Percentiles rank a stretch among this genome's conserved stretches.
These are phyloP conservation scores for Neotoxoptera formosana DNA, from an alignment of 1,140 invertebrate genomes.

Conservation along the genomic window DNA sequence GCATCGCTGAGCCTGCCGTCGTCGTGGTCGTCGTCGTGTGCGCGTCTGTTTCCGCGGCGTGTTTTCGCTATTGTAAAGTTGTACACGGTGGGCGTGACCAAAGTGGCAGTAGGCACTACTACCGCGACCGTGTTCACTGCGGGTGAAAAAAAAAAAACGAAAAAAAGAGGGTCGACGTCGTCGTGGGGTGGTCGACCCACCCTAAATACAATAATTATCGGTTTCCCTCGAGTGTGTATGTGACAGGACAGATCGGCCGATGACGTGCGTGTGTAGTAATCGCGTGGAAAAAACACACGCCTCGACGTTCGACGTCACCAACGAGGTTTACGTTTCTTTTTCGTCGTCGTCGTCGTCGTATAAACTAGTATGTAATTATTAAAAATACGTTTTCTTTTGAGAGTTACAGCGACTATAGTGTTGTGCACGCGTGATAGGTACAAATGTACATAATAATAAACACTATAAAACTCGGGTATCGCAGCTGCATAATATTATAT, in stretches of 20 bases:
- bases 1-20: neutral
- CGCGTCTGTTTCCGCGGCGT: neutral
- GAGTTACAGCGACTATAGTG: neutral
- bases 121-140: constrained; percentile 22
- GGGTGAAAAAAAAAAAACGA: neutral
- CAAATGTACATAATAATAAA: neutral
- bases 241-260: constrained; percentile 43
- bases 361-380: neutral
- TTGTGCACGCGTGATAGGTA: no score
- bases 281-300: neutral
- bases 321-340: neutral
- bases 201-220: constrained; percentile 54
- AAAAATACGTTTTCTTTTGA: neutral
- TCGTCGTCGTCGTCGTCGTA: no score
- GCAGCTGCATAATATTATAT: neutral
- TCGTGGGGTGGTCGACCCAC: constrained; percentile 31
- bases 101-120: constrained; percentile 30
- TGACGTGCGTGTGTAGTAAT: constrained; percentile 25
- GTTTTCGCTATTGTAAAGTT: constrained; percentile 45
- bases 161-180: constrained; percentile 33
- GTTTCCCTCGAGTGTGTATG: constrained; percentile 41
- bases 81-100: constrained; percentile 39
- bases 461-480: neutral
- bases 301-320: neutral
- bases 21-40: neutral